Conservation (phyloP, 2,797 vertebrate genomes). For the Pseudochromis fuscus region DNA sequence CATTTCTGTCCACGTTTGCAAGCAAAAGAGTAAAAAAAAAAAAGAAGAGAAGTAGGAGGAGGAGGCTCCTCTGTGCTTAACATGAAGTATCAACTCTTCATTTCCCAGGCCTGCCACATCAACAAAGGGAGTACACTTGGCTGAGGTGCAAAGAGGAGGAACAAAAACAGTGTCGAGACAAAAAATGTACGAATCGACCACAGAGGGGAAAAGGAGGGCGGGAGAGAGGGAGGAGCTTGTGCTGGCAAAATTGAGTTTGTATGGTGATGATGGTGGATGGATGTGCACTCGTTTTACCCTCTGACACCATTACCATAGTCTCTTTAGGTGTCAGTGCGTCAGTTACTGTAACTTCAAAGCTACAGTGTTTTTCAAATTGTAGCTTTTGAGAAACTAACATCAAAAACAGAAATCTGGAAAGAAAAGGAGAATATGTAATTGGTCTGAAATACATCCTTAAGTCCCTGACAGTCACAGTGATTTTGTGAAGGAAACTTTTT, state of each 20-base stretch:
- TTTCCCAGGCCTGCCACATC: slow-evolving; percentile 88
- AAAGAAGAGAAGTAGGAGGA: slow-evolving; percentile 47
- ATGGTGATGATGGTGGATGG: slow-evolving; percentile 41
- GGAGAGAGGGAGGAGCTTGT: slow-evolving; percentile 42
- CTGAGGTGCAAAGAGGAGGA: slow-evolving; percentile 70
- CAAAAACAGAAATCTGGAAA: neutral
- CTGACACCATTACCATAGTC: slow-evolving; percentile 15
- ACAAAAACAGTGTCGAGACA: slow-evolving; percentile 65
- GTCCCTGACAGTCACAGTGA: neutral
- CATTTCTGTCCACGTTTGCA: slow-evolving; percentile 78
- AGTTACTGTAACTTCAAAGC: neutral
- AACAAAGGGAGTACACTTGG: slow-evolving; percentile 82
- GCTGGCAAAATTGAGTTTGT: slow-evolving; percentile 27
- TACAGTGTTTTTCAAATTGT: accelerated
- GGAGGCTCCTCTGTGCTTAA: slow-evolving; percentile 69
- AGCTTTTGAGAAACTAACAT: neutral
- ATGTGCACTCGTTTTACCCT: slow-evolving; percentile 27
- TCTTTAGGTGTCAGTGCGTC: neutral
- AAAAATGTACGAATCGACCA: slow-evolving; percentile 60
- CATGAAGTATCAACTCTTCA: slow-evolving; percentile 71
- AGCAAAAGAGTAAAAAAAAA: slow-evolving; percentile 53
- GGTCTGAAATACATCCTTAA: too few relatives aligned
- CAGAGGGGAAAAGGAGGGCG: slow-evolving; percentile 20
- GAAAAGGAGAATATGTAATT: neutral
- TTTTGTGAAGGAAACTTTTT: slow-evolving; percentile 7